These are phyloP conservation scores for Brotula barbata DNA, from an alignment of 2,797 vertebrate genomes.

Conservation along the genomic window DNA sequence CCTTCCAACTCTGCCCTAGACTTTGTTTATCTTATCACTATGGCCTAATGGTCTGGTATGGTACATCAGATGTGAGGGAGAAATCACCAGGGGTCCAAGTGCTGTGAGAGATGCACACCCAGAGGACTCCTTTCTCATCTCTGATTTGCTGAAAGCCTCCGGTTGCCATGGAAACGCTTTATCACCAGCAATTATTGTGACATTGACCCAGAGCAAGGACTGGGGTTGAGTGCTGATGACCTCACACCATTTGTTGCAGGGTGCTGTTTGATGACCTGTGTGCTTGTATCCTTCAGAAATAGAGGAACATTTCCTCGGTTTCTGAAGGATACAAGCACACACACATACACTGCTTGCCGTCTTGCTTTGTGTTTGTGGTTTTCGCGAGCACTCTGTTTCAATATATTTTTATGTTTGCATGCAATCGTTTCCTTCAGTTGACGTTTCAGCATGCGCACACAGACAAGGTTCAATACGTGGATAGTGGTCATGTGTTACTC, in stretches of 20 bases:
- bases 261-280: constrained; percentile 36
- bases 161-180: constrained; percentile 70
- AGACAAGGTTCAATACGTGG: constrained; percentile 23
- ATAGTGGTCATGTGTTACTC: constrained; percentile 39
- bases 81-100: constrained; percentile 58
- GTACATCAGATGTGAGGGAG: constrained; percentile 45
- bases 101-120: constrained; percentile 49
- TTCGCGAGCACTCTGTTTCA: constrained; percentile 2
- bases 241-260: constrained; percentile 55
- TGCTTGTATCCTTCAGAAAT: no score
- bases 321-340: constrained; percentile 41
- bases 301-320: constrained; percentile 31
- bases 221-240: constrained; percentile 57
- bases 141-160: constrained; percentile 40
- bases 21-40: constrained; percentile 51
- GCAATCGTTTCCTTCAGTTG: constrained; percentile 7
- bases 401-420: constrained; percentile 4
- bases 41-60: constrained; percentile 58
- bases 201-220: constrained; percentile 65
- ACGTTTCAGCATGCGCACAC: constrained; percentile 6
- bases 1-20: constrained; percentile 25
- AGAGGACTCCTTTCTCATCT: constrained; percentile 42
- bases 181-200: constrained; percentile 65
- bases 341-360: constrained; percentile 1
- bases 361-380: constrained; percentile 5